phyloP scores from a whole-genome alignment of 2,113 vertebrate species.

The Pogonocichla stellata region DNA sequence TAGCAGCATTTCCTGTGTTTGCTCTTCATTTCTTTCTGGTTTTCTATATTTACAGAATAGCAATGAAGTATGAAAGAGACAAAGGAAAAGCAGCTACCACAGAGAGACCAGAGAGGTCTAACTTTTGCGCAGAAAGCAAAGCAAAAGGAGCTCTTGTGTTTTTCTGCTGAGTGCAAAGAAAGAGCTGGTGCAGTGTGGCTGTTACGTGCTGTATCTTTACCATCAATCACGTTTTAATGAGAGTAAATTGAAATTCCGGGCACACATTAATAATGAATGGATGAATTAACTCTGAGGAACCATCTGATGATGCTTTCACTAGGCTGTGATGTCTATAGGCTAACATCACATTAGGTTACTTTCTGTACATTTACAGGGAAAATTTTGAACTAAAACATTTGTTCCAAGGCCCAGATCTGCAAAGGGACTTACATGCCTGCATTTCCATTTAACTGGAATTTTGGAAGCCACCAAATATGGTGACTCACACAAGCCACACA shows the following conservation, averaged over 20 bases:
- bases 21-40: background rate
- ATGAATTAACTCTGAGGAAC: conserved; percentile 58
- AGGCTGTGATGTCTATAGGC: background rate
- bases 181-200: background rate
- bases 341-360: background rate
- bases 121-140: background rate
- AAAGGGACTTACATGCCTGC: fast-evolving
- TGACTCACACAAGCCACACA: background rate
- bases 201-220: conserved; percentile 40
- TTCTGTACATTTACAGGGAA: background rate
- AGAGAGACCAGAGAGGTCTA: background rate
- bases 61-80: background rate
- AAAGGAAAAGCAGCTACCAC: background rate
- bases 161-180: conserved; percentile 20
- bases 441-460: background rate
- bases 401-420: background rate
- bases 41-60: background rate
- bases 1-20: background rate
- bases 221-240: conserved; percentile 68
- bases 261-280: conserved; percentile 70
- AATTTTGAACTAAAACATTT: background rate
- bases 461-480: background rate
- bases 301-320: conserved; percentile 45
- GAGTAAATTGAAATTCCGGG: conserved; percentile 69
- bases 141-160: background rate